Base-by-base conservation (phyloP, 2,888 invertebrate genomes). In the Epinotia brunnichana region DNA sequence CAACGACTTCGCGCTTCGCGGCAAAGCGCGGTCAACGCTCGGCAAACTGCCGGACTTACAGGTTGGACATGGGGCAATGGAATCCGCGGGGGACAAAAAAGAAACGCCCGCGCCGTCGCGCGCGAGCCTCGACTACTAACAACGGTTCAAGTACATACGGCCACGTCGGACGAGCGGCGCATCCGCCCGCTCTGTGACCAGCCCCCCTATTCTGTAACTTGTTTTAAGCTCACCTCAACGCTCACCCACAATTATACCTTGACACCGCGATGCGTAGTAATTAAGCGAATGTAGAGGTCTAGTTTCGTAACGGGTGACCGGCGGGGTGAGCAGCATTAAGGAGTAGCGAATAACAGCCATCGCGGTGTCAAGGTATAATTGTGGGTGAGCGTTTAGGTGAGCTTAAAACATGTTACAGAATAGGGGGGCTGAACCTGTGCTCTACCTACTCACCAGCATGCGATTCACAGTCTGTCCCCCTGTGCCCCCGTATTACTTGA, bases 1-100 rank as follows among this genome's bases (percentile, higher is more conserved):
- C 82, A 85, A 90, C 90, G 82, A 84, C 90, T 89, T 87, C 83
- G 85, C 84, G 86, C 84, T 85, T 81, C 83, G 84, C 82, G 83
- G 86, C 87, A 82, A 83, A 84, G 83, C 86, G 90, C 92, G 92
- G 92, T 92, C 92, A 92, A 92, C 85, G 92, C 86, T 83, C 92
- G 91, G 86, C 88, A 90, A 92, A 92, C 91, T 91, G 92, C 91
- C 91, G 90, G 92, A 87, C 91, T 90, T 91, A 91, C 92, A 90
- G 91, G 91, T 92, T 91, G 89, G 86, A 89, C 91, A 90, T 90
- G 91, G 88, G 88, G 89, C 91, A 87, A 85, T 89, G 91, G 91
- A 91, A 92, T 91, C 91, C 87, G 88, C 88, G 87, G 89, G 85
- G 87, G 85, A 90, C 88, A 91, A 92, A 92, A 91, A 91, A 90